Percentiles rank a stretch among this genome's conserved stretches.
Evolutionary conservation across 37 sponge, comb jelly and placozoan species (phyloP).

Genomic region (Hexactinellida sp.): DNA sequence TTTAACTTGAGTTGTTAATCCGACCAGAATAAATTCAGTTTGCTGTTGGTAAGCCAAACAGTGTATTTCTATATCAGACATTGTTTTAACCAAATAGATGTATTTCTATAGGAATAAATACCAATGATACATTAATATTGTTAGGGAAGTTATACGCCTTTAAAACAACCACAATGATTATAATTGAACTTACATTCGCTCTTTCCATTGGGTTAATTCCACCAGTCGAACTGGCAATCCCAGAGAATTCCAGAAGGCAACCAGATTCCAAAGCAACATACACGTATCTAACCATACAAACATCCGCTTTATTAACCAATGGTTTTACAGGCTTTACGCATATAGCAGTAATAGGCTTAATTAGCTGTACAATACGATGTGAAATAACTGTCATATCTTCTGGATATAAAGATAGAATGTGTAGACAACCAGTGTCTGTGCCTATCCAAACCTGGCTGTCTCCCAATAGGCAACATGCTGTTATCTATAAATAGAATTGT

Average conservation of each 20-base stretch:
- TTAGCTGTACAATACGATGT: not conserved
- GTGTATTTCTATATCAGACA: not conserved
- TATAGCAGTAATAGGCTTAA: not conserved
- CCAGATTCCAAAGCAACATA: constrained; percentile 14
- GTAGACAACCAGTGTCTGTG: not conserved
- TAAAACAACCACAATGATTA: no score
- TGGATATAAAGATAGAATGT: not conserved
- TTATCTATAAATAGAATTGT: not conserved
- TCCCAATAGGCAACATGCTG: not conserved
- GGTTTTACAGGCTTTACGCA: not conserved
- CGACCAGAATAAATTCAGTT: not conserved
- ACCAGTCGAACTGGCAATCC: not conserved
- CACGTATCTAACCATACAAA: not conserved
- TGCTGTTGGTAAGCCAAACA: constrained; percentile 13
- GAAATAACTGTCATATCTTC: not conserved
- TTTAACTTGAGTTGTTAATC: not conserved
- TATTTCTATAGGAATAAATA: not conserved
- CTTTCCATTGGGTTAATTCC: not conserved
- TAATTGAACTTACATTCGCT: not conserved
- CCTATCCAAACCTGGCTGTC: not conserved
- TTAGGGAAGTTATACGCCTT: no score
- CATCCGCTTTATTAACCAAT: not conserved
- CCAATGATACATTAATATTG: not conserved
- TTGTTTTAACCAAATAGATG: not conserved
- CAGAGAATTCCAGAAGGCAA: constrained; percentile 1